Conservation (phyloP, 2,888 invertebrate species). For the Melolontha melolontha region DNA sequence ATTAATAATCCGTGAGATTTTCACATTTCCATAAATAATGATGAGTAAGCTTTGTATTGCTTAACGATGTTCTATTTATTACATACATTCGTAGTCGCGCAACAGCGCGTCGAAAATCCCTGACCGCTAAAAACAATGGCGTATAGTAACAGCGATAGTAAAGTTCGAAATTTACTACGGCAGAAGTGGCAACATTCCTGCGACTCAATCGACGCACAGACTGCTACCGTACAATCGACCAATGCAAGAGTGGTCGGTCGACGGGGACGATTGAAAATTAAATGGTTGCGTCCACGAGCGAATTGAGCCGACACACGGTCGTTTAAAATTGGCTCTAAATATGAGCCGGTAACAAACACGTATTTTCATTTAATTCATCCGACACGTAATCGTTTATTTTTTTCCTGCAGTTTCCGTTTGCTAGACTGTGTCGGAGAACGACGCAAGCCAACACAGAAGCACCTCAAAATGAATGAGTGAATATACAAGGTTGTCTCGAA, state of each 20-base stretch:
- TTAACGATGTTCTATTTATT: conserved; percentile 33
- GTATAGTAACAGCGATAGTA: conserved; percentile 44
- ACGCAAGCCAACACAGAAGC: no score
- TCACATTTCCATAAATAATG: no score
- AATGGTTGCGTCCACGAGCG: conserved; percentile 2
- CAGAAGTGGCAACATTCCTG: conserved; percentile 45
- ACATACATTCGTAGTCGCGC: conserved; percentile 11
- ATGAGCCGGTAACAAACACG: conserved; percentile 25
- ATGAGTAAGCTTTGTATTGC: not conserved
- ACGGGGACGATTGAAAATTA: not conserved
- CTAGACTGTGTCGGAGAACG: not conserved
- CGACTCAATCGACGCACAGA: conserved; percentile 43
- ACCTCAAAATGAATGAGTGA: no score
- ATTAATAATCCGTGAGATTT: no score
- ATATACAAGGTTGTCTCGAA: no score
- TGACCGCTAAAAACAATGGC: conserved; percentile 43
- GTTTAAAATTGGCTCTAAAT: conserved; percentile 27
- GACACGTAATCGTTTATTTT: conserved; percentile 35
- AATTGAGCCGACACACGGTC: conserved; percentile 12
- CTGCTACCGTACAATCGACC: conserved; percentile 44
- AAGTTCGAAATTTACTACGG: conserved; percentile 47
- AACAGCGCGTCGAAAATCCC: conserved; percentile 32
- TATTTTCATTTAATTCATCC: conserved; percentile 34
- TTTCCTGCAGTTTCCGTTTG: conserved; percentile 22
- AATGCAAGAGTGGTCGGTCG: not conserved